phyloP scores from a whole-genome alignment of 23 tunicate species.

The Styela clava region DNA sequence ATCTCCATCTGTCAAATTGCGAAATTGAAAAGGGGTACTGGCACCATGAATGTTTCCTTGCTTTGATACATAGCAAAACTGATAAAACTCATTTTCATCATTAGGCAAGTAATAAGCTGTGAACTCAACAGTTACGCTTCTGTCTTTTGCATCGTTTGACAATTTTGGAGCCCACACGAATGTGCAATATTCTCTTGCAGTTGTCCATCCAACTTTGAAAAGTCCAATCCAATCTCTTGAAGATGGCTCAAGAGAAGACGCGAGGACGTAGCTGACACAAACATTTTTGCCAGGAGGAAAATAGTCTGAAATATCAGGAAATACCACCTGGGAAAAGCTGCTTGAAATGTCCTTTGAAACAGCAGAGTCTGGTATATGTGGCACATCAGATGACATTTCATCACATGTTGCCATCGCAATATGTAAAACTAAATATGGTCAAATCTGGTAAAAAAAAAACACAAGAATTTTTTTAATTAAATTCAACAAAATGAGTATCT shows the following conservation, averaged over 20 bases:
- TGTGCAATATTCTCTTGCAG: constrained; percentile 77
- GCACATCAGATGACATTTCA: neutral
- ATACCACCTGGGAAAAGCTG: constrained; percentile 54
- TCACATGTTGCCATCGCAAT: neutral
- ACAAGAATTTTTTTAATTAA: too few relatives aligned
- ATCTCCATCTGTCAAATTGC: constrained; percentile 63
- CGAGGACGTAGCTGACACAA: constrained; percentile 42
- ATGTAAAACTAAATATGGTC: too few relatives aligned
- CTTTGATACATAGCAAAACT: constrained; percentile 83
- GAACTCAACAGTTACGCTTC: constrained; percentile 41
- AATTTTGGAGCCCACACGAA: constrained; percentile 82
- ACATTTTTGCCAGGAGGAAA: constrained; percentile 76
- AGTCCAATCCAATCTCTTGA: constrained; percentile 87
- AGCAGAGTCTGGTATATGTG: neutral
- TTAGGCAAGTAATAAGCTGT: constrained; percentile 68
- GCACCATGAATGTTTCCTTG: constrained; percentile 89
- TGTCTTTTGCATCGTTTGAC: neutral
- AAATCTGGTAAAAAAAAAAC: too few relatives aligned
- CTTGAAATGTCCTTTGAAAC: neutral
- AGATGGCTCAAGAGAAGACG: constrained; percentile 56
- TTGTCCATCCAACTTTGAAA: constrained; percentile 88
- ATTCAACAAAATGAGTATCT: too few relatives aligned
- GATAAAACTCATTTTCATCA: constrained; percentile 77
- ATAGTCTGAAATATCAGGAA: constrained; percentile 79
- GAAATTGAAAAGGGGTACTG: constrained; percentile 91